A percentile compares a stretch with the other conserved stretches of the same genome.
Conservation (phyloP, 2,113 vertebrate species). For the Toxostoma redivivum region DNA sequence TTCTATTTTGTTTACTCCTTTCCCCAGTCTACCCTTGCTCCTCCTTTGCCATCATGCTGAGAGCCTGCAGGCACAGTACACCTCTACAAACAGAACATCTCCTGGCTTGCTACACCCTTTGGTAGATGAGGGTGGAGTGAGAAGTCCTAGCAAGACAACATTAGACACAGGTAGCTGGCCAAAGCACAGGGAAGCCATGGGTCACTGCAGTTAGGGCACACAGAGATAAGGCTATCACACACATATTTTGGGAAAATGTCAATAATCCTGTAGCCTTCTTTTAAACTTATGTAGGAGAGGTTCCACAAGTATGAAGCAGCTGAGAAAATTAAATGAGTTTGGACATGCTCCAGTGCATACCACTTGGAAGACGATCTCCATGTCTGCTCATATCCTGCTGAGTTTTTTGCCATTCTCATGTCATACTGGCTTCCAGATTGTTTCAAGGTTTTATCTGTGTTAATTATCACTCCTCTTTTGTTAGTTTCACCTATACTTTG, state of each 20-base stretch:
- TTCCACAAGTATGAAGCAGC: background rate
- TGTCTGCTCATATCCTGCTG: background rate
- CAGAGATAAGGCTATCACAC: background rate
- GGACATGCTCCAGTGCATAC: background rate
- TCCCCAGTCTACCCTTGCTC: background rate
- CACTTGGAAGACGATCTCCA: background rate
- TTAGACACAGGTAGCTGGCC: background rate
- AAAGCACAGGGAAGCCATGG: background rate
- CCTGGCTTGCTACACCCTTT: background rate
- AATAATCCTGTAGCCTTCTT: background rate
- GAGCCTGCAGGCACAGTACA: rapidly evolving
- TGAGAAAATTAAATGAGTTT: background rate
- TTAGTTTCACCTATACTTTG: background rate
- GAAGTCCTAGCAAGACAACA: background rate
- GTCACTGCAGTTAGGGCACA: background rate
- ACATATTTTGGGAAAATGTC: background rate
- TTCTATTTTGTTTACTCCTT: background rate
- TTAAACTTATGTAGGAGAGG: background rate
- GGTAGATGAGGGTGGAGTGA: background rate
- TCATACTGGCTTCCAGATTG: background rate
- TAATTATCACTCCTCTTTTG: background rate
- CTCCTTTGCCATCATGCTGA: background rate
- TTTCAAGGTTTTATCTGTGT: background rate
- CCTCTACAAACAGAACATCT: background rate
- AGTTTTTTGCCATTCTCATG: background rate